phyloP scores from a whole-genome alignment of 2,888 invertebrate species.

The Hoplodrina ambigua region DNA sequence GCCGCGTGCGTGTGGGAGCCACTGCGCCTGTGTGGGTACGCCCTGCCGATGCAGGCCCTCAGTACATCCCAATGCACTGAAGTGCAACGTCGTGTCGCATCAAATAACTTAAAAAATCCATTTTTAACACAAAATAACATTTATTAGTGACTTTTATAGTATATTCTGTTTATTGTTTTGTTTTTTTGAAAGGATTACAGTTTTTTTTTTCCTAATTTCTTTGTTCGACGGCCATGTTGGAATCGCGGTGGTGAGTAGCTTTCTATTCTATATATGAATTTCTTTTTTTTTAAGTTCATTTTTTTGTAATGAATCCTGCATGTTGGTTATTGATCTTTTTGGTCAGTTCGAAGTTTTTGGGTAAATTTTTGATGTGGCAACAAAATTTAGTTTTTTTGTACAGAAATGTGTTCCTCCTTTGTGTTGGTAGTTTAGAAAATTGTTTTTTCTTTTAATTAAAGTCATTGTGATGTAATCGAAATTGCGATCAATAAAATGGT shows the following conservation, averaged over 20 bases:
- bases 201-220: constrained; percentile 64
- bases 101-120: constrained; percentile 9
- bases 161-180: constrained; percentile 32
- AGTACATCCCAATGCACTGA: constrained; percentile 68
- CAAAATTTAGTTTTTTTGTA: background rate
- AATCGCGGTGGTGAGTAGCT: constrained; percentile 76
- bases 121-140: constrained; percentile 25
- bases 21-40: constrained; percentile 57
- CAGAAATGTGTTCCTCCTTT: constrained; percentile 24
- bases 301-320: background rate
- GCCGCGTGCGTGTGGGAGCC: constrained; percentile 46
- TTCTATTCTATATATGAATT: constrained; percentile 69
- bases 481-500: constrained; percentile 33
- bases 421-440: constrained; percentile 27
- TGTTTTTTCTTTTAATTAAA: background rate
- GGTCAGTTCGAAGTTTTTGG: background rate
- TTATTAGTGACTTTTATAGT: constrained; percentile 32
- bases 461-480: constrained; percentile 30
- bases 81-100: constrained; percentile 58
- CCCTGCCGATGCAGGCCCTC: constrained; percentile 65
- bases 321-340: constrained; percentile 20
- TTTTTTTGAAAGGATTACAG: constrained; percentile 63
- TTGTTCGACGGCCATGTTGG: constrained; percentile 79
- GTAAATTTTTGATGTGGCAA: background rate
- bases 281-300: constrained; percentile 48